Base-by-base conservation (phyloP, 2,888 invertebrate species). In the Xanthia togata region DNA sequence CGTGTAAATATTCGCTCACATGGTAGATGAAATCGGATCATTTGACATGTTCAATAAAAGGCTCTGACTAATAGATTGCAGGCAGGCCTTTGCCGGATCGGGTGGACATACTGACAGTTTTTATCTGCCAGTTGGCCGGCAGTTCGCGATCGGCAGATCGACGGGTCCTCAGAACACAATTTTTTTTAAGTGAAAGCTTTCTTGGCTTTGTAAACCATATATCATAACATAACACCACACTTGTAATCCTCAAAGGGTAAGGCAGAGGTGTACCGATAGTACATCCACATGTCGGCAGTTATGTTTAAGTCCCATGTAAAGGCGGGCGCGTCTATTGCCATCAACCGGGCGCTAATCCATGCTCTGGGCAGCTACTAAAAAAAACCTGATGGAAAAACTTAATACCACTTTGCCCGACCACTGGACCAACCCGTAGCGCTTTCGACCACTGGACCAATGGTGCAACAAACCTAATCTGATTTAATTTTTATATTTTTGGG, bases 401-500 rank as follows among this genome's bases (percentile, higher is more conserved):
- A 53, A 53, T 23, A n/a, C 11, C n/a, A n/a, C 53, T 55, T 55
- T n/a, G 53, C n/a, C n/a, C 11, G 53, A 53, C 23, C 53, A 20
- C 50, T 23, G 8, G 50, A 53, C 47, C 38, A 38, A 38, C 38
- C 4, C 38, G 38, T 38, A 38, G 4, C 38, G 38, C 38, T 38
- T 38, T 3, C 38, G 4, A 38, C 38, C 38, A 38, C 38, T 38
- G 38, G 38, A 38, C 38, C 23, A 53, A 23, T 4, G n/a, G 4
- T n/a, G 11, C 4, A 55, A 4, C 4, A n/a, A 26, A 59, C 6
- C 26, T 23, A 17, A 35, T 50, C 47, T 31, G 23, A 59, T 70
- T 41, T 31, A 44, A 35, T 20, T 26, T 59, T 57, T 53, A 9
- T 55, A 5, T 41, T 79, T 78, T 89, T 89, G 93, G 97, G 96